A percentile compares a stretch with the other conserved stretches of the same genome.
Evolutionary conservation across 2,888 invertebrate species (phyloP).

Genomic region (Stenodema calcarata): DNA sequence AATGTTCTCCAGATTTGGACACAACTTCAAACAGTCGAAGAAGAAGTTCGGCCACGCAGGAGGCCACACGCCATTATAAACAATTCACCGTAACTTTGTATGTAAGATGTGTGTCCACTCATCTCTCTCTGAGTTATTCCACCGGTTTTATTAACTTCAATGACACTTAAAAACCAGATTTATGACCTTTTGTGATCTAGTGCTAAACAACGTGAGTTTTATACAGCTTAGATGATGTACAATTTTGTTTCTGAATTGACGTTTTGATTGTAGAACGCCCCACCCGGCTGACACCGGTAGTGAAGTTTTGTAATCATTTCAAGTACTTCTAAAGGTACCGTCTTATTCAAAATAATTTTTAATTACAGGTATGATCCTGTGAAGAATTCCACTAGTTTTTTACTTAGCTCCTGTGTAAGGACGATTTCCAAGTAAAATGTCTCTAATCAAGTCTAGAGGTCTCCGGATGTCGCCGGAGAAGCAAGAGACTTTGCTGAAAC

Average conservation of each 20-base stretch:
- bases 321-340: not conserved
- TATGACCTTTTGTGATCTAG: not conserved
- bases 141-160: not conserved
- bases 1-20: too few species aligned
- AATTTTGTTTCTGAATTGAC: not conserved
- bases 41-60: conserved; percentile 10
- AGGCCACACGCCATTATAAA: not conserved
- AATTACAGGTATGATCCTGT: not conserved
- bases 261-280: not conserved
- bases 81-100: not conserved
- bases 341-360: not conserved
- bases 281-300: not conserved
- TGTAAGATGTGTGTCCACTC: not conserved
- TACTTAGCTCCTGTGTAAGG: not conserved
- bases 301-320: not conserved
- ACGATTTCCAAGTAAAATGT: not conserved
- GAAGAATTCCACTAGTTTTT: not conserved
- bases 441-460: conserved; percentile 54
- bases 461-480: conserved; percentile 72
- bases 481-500: conserved; percentile 81
- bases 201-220: not conserved
- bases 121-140: not conserved
- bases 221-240: too few species aligned
- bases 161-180: not conserved
- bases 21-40: not conserved